Percentiles rank a stretch among this genome's conserved stretches.
phyloP scores from a whole-genome alignment of 2,888 invertebrate genomes.

The Chrysina gloriosa region DNA sequence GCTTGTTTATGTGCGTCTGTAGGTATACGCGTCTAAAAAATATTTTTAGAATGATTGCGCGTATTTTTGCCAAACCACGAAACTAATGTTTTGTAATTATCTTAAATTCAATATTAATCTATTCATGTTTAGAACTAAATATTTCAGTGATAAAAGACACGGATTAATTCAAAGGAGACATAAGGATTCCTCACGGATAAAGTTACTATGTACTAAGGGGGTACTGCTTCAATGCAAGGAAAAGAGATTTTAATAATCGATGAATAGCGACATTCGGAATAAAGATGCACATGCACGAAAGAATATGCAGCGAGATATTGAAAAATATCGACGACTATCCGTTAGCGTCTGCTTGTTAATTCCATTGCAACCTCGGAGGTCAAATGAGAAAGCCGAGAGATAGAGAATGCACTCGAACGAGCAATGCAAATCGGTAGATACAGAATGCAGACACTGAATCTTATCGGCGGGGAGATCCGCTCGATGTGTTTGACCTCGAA shows the following conservation, averaged over 20 bases:
- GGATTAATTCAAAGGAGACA: too few relatives aligned
- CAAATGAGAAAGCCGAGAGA: slow-evolving; percentile 13
- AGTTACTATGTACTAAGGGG: too few relatives aligned
- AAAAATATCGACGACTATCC: slow-evolving; percentile 1
- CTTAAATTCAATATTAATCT: not conserved
- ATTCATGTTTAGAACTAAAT: too few relatives aligned
- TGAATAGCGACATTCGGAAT: not conserved
- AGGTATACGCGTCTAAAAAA: not conserved
- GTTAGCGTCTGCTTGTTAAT: not conserved
- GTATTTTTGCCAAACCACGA: not conserved
- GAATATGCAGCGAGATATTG: not conserved
- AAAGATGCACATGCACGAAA: not conserved
- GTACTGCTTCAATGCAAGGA: not conserved
- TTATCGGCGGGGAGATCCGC: not conserved
- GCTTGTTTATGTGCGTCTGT: not conserved
- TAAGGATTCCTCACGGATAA: too few relatives aligned
- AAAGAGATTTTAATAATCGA: not conserved
- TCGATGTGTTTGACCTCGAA: slow-evolving; percentile 12
- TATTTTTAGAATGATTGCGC: not conserved
- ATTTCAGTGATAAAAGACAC: too few relatives aligned
- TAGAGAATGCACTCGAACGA: slow-evolving; percentile 13
- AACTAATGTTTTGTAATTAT: not conserved
- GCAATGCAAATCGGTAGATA: not conserved
- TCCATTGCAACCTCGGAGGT: slow-evolving; percentile 14
- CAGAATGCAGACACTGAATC: not conserved